Evolutionary conservation across 1,140 invertebrate genomes (phyloP), one percentile per base, ranked within the genome.

Genomic region (Drosophila sp.): DNA sequence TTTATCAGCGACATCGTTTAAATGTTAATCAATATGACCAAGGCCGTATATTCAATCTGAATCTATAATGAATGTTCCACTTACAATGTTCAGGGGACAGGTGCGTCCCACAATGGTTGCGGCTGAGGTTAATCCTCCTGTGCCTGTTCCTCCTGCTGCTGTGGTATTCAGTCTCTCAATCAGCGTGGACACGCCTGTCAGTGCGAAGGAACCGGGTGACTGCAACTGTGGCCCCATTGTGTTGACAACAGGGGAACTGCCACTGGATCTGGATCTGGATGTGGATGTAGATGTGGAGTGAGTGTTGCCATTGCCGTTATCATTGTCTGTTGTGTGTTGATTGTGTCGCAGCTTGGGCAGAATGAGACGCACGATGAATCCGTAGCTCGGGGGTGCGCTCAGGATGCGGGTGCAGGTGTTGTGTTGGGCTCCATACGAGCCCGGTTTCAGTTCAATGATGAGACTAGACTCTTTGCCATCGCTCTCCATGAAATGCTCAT

Each of bases 401-500:
- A 92, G 58, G 18, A 90, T 91, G 41, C 91, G 80, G 11, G 87
- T 77, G 32, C 91, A 92, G 21, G 79, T 89, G 18, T 69, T 53
- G 7, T 80, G 59, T 48, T 81, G 65, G 21, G 67, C 57, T 0
- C 76, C 76, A 62, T 77, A 87, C 46, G 46, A 41, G 9, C 73
- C 89, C 36, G 80, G 80, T 48, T 91, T 84, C 14, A 92, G 79
- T 69, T 92, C 91, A 11, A 92, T 81, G 63, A 92, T 89, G 16
- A 92, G 78, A 72, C 91, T 92, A 70, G 91, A 92, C 62, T 92
- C 89, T 46, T 82, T 87, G 54, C 90, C 91, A 11, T 91, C 90
- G 59, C 90, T 92, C 45, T 91, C 83, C 45, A 92, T 89, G 72
- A 91, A 91, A 40, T 89, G 90, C 63, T 91, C 90, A 5, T 90